Evolutionary conservation across 1,140 invertebrate genomes (phyloP).

Genomic region (Brachionus asplanchnoidis): DNA sequence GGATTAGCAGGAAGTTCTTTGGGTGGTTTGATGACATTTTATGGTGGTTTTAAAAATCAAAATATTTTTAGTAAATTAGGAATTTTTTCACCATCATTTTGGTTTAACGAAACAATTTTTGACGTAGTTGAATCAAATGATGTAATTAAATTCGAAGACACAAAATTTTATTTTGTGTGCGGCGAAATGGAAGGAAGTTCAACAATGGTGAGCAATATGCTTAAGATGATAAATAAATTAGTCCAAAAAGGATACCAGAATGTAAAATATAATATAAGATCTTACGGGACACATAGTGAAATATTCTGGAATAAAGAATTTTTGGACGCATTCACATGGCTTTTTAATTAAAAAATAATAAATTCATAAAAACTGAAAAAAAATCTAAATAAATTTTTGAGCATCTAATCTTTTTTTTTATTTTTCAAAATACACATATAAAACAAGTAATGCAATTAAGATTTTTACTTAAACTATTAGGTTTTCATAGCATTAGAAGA

Average conservation of each 20-base stretch:
- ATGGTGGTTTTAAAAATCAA: constrained; percentile 21
- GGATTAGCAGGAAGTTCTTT: constrained; percentile 18
- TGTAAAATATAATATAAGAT: neutral
- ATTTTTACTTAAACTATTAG: too few species aligned
- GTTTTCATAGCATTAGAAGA: too few species aligned
- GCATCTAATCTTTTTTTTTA: neutral
- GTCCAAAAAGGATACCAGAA: neutral
- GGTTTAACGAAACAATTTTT: constrained; percentile 12
- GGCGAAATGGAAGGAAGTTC: constrained; percentile 3
- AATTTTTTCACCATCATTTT: constrained; percentile 35
- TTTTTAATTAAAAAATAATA: neutral
- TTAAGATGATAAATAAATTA: neutral
- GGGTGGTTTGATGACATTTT: constrained; percentile 23
- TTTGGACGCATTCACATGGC: neutral
- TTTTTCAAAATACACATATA: too few species aligned
- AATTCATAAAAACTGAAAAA: neutral
- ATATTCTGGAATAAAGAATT: constrained; percentile 37
- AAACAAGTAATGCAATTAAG: too few species aligned
- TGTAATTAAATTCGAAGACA: neutral
- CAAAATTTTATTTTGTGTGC: constrained; percentile 28
- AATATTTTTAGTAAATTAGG: constrained; percentile 33
- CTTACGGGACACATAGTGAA: constrained; percentile 15
- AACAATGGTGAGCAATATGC: constrained; percentile 23
- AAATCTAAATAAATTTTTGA: too few species aligned
- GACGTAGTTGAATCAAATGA: neutral